Evolutionary conservation across 2,888 invertebrate species (phyloP).

Genomic region (Parelbella ahira): DNA sequence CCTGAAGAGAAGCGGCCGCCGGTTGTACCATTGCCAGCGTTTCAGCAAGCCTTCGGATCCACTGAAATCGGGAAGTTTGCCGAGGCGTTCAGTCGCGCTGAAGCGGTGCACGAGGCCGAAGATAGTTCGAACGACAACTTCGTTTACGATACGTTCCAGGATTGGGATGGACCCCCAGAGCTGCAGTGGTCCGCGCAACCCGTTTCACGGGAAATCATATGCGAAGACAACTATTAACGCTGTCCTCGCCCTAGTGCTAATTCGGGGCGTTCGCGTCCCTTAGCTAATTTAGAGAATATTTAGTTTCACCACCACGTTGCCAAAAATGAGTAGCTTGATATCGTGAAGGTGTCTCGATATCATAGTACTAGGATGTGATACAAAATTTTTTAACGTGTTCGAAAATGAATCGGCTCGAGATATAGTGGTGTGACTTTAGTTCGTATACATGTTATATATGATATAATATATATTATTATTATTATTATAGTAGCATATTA

Average conservation of each 20-base stretch:
- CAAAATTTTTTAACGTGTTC: slow-evolving; percentile 63
- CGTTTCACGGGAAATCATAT: slow-evolving; percentile 65
- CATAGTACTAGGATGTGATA: slow-evolving; percentile 73
- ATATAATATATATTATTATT: no score
- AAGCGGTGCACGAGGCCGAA: slow-evolving; percentile 67
- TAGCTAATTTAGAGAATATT: slow-evolving; percentile 71
- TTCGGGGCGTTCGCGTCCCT: slow-evolving; percentile 58
- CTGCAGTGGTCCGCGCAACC: slow-evolving; percentile 65
- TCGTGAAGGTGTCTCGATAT: slow-evolving; percentile 56
- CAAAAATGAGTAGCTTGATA: slow-evolving; percentile 62
- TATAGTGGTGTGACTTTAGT: slow-evolving; percentile 73
- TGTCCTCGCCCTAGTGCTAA: slow-evolving; percentile 55
- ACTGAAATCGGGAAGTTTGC: slow-evolving; percentile 93
- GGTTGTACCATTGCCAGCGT: slow-evolving; percentile 86
- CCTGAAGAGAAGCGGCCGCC: slow-evolving; percentile 63
- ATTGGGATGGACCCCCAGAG: slow-evolving; percentile 65
- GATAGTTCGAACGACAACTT: slow-evolving; percentile 60
- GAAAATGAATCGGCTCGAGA: slow-evolving; percentile 54
- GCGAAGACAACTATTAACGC: slow-evolving; percentile 70
- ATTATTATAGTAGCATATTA: slow-evolving; percentile 34
- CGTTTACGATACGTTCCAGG: slow-evolving; percentile 62
- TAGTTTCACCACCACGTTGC: slow-evolving; percentile 78
- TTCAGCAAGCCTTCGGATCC: slow-evolving; percentile 92
- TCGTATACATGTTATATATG: slow-evolving; percentile 52
- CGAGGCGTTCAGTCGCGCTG: slow-evolving; percentile 84